Base-by-base conservation (phyloP, 2,797 vertebrate genomes). In the Anableps anableps region DNA sequence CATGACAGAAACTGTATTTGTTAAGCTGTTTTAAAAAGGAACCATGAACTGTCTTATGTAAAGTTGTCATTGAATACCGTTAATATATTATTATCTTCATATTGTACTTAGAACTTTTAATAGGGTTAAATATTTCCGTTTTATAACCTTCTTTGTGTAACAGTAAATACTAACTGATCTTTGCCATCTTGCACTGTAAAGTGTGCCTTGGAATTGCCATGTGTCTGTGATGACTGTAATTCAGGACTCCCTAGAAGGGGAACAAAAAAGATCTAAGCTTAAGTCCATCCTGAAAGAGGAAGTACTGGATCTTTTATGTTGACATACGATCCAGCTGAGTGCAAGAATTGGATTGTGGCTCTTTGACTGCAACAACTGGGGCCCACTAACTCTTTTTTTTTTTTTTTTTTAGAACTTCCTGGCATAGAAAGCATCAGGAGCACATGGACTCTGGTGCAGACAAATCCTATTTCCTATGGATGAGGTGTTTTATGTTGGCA, bases 341-440 rank as follows among this genome's bases (percentile, higher is more conserved):
- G 81, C 70, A 68, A 87, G 84, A 86, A 88, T 88, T 75, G 91
- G 86, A 91, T 89, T 88, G 88, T 83, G 79, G 55, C 87, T 85
- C 71, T 81, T 77, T 84, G 70, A 76, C 79, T 89, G 83, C 85
- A 84, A 51, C 71, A 66, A 83, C 74, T 29, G 55, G 81, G 41
- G 85, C 83, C 72, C 82, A 72, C 83, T 83, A 53, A 85, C 82
- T 83, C 72, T 80, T 72, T 81, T 43, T 10, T 4, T n/a, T n/a
- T n/a, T n/a, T n/a, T n/a, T n/a, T n/a, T n/a, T 74, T 72, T 78
- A 84, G 75, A 80, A 83, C 88, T 89, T 93, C 85, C 91, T 91
- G 89, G 41, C 76, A 87, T 79, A 85, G 88, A 85, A 93, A 91
- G 86, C 81, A 75, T 75, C 72, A 38, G 79, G 82, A 88, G 53